Percentiles rank a stretch among this genome's conserved stretches.
Conservation (phyloP, 1,140 invertebrate species). For the Anagrus nilaparvatae region DNA sequence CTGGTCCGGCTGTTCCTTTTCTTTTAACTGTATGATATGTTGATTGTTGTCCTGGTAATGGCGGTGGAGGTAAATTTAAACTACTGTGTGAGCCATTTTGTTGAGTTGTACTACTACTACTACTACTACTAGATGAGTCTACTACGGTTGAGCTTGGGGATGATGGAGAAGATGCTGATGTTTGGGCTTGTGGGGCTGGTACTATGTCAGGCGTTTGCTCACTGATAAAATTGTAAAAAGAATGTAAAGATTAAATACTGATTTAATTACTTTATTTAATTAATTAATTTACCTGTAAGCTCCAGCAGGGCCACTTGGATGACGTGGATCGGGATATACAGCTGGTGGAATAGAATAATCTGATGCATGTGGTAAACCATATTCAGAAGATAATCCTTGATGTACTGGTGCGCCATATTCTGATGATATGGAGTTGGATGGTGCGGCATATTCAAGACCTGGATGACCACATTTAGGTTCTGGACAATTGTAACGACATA, state of each 20-base stretch:
- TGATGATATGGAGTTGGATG: constrained; percentile 47
- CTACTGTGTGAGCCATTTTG: constrained; percentile 54
- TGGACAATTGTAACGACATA: constrained; percentile 86
- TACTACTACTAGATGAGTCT: constrained; percentile 44
- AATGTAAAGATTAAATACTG: too few relatives aligned
- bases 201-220: constrained; percentile 72
- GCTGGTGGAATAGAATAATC: constrained; percentile 67
- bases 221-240: too few relatives aligned
- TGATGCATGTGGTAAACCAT: constrained; percentile 53
- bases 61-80: constrained; percentile 68
- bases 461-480: constrained; percentile 74
- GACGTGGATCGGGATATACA: constrained; percentile 70
- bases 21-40: constrained; percentile 73
- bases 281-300: constrained; percentile 48
- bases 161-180: constrained; percentile 47
- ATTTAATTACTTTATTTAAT: neutral
- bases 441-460: constrained; percentile 60
- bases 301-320: constrained; percentile 67
- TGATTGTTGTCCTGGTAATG: constrained; percentile 61
- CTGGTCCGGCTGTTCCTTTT: constrained; percentile 56
- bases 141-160: constrained; percentile 51
- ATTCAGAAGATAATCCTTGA: constrained; percentile 50
- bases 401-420: constrained; percentile 57
- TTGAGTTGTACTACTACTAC: constrained; percentile 49
- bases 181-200: constrained; percentile 66